Evolutionary conservation across 2,888 invertebrate genomes (phyloP).

Genomic region (Perithous albicinctus): DNA sequence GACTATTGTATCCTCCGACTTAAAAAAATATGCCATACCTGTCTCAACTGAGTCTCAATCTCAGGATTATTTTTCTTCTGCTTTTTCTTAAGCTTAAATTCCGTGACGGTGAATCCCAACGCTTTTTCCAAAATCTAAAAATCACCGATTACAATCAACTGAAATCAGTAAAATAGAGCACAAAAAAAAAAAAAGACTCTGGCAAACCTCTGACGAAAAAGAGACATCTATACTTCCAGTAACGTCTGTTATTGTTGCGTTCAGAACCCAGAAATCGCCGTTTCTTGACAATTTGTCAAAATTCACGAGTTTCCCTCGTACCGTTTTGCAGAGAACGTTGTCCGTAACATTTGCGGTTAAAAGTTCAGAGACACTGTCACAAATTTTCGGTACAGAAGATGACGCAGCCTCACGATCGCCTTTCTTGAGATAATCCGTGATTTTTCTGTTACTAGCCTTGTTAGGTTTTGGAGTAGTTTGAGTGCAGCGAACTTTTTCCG

Average conservation of each 20-base stretch:
- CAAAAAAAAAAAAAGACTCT: neutral
- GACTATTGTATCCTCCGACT: neutral
- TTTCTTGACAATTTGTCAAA: conserved; percentile 86
- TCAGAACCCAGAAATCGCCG: conserved; percentile 86
- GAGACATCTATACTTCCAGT: conserved; percentile 86
- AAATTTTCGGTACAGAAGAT: conserved; percentile 67
- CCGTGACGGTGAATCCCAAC: conserved; percentile 76
- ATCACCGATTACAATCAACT: conserved; percentile 12
- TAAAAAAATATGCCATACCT: conserved; percentile 67
- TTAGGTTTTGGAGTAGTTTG: conserved; percentile 61
- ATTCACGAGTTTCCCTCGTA: conserved; percentile 87
- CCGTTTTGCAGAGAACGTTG: conserved; percentile 76
- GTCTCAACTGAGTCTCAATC: conserved; percentile 75
- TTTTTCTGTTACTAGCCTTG: conserved; percentile 67
- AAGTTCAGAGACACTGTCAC: conserved; percentile 75
- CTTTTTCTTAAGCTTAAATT: conserved; percentile 79
- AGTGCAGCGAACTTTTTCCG: conserved; percentile 70
- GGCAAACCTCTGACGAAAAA: conserved; percentile 86
- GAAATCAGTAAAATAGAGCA: neutral
- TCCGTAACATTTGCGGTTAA: conserved; percentile 65
- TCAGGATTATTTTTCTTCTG: conserved; percentile 76
- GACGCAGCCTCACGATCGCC: conserved; percentile 7
- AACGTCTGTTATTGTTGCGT: conserved; percentile 87
- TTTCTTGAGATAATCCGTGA: conserved; percentile 70
- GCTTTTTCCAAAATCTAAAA: conserved; percentile 78